phyloP scores from a whole-genome alignment of 2,888 invertebrate species.

The Salpingus planirostris region DNA sequence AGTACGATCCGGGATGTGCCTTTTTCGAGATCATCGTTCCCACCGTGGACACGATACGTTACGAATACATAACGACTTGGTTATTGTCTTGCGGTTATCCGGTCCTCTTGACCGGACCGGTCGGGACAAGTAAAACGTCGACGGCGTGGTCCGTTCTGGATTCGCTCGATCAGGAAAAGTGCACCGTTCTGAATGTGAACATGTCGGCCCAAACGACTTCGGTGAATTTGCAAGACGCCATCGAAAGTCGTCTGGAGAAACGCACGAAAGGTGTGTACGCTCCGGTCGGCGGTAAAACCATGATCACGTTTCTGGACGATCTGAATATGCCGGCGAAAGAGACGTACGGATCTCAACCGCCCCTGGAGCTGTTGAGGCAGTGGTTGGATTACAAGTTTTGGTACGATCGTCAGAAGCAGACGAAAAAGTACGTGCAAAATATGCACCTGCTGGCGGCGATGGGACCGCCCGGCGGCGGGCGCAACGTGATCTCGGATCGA shows the following conservation, averaged over 20 bases:
- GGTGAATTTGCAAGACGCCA: conserved; percentile 72
- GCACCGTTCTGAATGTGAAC: conserved; percentile 65
- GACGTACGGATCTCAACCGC: conserved; percentile 81
- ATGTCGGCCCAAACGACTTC: conserved; percentile 86
- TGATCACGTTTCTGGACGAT: conserved; percentile 85
- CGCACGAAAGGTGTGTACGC: conserved; percentile 76
- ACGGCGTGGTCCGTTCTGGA: conserved; percentile 61
- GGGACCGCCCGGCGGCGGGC: conserved; percentile 82
- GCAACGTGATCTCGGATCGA: conserved; percentile 69
- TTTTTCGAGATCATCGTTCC: conserved; percentile 82
- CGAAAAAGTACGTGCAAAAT: conserved; percentile 67
- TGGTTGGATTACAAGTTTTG: conserved; percentile 88
- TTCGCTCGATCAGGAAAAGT: conserved; percentile 48
- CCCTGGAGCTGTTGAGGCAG: conserved; percentile 72
- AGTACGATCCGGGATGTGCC: conserved; percentile 55
- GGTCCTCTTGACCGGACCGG: conserved; percentile 70
- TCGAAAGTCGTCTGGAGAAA: conserved; percentile 81
- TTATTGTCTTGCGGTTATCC: conserved; percentile 59
- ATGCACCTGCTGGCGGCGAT: conserved; percentile 73
- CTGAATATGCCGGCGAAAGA: conserved; percentile 90
- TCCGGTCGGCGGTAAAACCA: conserved; percentile 71
- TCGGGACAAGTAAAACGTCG: conserved; percentile 83
- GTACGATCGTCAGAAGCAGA: conserved; percentile 76
- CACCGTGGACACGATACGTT: conserved; percentile 80
- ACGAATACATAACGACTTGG: conserved; percentile 61